These are phyloP conservation scores for Limnephilus rhombicus DNA, from an alignment of 2,888 invertebrate genomes.

Conservation along the genomic window DNA sequence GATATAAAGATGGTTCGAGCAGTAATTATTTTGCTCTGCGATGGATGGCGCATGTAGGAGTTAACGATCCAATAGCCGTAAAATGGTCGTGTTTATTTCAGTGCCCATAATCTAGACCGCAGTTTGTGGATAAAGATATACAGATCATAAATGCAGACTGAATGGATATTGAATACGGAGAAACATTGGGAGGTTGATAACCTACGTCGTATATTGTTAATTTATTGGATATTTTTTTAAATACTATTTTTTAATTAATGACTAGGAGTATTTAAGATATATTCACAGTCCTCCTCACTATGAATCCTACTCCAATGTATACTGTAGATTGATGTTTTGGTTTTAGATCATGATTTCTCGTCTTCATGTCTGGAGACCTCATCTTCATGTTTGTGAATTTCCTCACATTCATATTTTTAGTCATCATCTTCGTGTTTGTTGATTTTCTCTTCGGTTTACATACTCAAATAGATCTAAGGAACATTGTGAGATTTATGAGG, in stretches of 20 bases:
- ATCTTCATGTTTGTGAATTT: too few species aligned
- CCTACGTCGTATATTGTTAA: not conserved
- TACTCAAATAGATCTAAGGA: too few species aligned
- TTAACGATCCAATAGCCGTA: slow-evolving; percentile 12
- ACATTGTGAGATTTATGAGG: too few species aligned
- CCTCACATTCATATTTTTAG: too few species aligned
- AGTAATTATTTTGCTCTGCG: not conserved
- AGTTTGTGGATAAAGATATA: not conserved
- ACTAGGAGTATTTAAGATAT: too few species aligned
- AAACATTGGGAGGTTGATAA: not conserved
- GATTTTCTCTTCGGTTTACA: too few species aligned
- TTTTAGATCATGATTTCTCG: too few species aligned
- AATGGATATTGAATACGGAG: not conserved
- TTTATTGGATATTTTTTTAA: not conserved
- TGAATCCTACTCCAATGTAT: too few species aligned
- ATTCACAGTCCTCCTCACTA: too few species aligned
- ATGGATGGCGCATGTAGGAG: not conserved
- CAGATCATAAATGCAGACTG: slow-evolving; percentile 12
- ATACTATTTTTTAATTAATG: not conserved
- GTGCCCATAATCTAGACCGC: not conserved
- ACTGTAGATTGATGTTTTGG: too few species aligned
- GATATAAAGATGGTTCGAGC: not conserved
- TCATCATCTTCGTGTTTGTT: too few species aligned
- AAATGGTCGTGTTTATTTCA: slow-evolving; percentile 14
- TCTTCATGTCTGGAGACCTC: too few species aligned